Evolutionary conservation across 2,888 invertebrate species (phyloP).

Genomic region (Lepas anatifera): DNA sequence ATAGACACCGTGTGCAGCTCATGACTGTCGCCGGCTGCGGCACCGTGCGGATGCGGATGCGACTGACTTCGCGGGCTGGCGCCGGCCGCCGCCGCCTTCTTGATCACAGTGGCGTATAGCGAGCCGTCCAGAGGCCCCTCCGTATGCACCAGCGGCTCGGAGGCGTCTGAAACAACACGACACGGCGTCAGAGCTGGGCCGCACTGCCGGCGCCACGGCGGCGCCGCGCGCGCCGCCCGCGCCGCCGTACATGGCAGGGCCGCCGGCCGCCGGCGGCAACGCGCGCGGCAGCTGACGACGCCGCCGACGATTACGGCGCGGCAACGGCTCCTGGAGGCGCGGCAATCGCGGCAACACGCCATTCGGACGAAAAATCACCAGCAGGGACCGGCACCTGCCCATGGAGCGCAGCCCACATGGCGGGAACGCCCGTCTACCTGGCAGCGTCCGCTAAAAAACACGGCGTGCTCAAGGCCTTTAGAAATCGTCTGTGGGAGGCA

Average conservation of each 20-base stretch:
- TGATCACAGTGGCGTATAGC: conserved; percentile 56
- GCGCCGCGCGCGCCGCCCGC: too few relatives aligned
- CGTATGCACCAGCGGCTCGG: conserved; percentile 42
- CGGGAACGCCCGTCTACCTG: neutral
- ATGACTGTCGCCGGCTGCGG: conserved; percentile 16
- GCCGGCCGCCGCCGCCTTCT: conserved; percentile 29
- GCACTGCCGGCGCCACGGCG: too few relatives aligned
- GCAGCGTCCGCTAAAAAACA: neutral
- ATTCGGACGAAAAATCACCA: neutral
- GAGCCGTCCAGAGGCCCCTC: conserved; percentile 81
- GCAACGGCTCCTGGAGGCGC: neutral
- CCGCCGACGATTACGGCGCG: neutral
- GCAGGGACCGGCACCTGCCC: too few relatives aligned
- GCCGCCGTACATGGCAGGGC: neutral
- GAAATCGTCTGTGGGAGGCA: too few relatives aligned
- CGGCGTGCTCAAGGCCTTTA: neutral
- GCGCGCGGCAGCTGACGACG: neutral
- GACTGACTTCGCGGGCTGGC: conserved; percentile 31
- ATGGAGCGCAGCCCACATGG: neutral
- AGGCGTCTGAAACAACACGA: conserved; percentile 22
- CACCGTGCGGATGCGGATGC: conserved; percentile 18
- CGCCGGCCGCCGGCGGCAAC: neutral
- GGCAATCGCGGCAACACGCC: neutral
- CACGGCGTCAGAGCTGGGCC: neutral
- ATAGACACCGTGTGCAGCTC: conserved; percentile 67